phyloP scores from a whole-genome alignment of 2,888 invertebrate genomes.

The Steinernema carpocapsae region DNA sequence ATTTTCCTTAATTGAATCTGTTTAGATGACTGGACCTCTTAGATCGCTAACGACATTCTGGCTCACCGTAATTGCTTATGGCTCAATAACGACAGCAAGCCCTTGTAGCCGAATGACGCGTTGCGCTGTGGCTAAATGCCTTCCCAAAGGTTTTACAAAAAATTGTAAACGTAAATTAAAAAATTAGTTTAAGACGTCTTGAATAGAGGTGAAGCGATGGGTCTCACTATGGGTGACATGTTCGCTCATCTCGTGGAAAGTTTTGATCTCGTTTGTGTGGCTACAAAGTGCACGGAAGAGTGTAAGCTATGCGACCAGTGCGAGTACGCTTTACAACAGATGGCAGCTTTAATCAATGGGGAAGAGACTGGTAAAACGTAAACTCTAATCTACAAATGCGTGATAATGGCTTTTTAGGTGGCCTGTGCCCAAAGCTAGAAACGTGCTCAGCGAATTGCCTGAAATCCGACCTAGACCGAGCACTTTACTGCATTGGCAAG shows the following conservation, averaged over 20 bases:
- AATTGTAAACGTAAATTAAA: background rate
- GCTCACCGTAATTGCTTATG: background rate
- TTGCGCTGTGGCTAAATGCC: constrained; percentile 54
- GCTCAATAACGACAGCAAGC: background rate
- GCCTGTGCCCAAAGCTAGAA: constrained; percentile 54
- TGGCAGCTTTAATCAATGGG: constrained; percentile 53
- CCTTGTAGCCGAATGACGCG: constrained; percentile 44
- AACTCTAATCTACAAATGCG: background rate
- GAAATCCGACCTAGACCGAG: constrained; percentile 45
- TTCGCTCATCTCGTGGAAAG: constrained; percentile 39
- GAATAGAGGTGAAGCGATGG: background rate
- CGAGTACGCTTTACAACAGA: constrained; percentile 56
- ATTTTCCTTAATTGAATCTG: background rate
- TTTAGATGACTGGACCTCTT: constrained; percentile 1
- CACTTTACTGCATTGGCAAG: constrained; percentile 49
- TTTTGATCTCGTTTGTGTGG: constrained; percentile 57
- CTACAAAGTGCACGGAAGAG: constrained; percentile 52
- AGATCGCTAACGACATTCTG: background rate
- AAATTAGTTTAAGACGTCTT: background rate
- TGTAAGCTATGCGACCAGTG: constrained; percentile 52
- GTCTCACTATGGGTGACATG: constrained; percentile 22
- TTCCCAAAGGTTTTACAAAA: constrained; percentile 44
- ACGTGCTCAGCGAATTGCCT: constrained; percentile 50
- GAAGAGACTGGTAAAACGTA: constrained; percentile 48
- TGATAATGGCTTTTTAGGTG: constrained; percentile 43